phyloP scores from a whole-genome alignment of 2,888 invertebrate species.

The Eupithecia inturbata region DNA sequence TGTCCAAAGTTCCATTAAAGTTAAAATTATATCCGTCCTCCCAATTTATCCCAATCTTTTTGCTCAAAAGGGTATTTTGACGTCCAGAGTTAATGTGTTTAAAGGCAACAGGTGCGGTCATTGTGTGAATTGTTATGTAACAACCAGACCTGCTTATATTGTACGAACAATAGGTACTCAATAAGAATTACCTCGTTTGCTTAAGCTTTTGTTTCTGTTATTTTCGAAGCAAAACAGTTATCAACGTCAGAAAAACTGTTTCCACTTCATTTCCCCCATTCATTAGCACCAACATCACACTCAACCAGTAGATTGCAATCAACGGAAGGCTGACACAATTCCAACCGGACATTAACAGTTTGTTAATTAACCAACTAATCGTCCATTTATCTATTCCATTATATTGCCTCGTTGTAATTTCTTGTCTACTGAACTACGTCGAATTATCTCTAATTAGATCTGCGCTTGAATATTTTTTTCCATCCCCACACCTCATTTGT shows the following conservation, averaged over 20 bases:
- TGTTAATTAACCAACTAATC: slow-evolving; percentile 60
- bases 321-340: slow-evolving; percentile 20
- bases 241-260: background rate
- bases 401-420: slow-evolving; percentile 50
- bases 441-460: slow-evolving; percentile 53
- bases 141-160: slow-evolving; percentile 22
- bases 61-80: background rate
- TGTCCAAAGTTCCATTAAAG: background rate
- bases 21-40: background rate
- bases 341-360: slow-evolving; percentile 23
- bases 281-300: background rate
- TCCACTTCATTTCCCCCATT: background rate
- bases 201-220: background rate
- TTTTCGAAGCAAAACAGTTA: background rate
- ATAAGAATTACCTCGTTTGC: background rate
- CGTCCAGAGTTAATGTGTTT: slow-evolving; percentile 15
- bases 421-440: slow-evolving; percentile 31
- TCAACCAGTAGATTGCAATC: slow-evolving; percentile 21
- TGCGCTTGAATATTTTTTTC: slow-evolving; percentile 29
- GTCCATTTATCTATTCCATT: slow-evolving; percentile 58
- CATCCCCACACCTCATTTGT: slow-evolving; percentile 12
- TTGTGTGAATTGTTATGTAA: slow-evolving; percentile 23
- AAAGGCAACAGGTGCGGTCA: slow-evolving; percentile 13
- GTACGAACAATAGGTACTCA: slow-evolving; percentile 19
- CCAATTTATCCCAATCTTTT: background rate